A percentile compares a stretch with the other conserved stretches of the same genome.
Evolutionary conservation across 1,140 invertebrate genomes (phyloP).

Genomic region (Stratiolaelaps scimitus): DNA sequence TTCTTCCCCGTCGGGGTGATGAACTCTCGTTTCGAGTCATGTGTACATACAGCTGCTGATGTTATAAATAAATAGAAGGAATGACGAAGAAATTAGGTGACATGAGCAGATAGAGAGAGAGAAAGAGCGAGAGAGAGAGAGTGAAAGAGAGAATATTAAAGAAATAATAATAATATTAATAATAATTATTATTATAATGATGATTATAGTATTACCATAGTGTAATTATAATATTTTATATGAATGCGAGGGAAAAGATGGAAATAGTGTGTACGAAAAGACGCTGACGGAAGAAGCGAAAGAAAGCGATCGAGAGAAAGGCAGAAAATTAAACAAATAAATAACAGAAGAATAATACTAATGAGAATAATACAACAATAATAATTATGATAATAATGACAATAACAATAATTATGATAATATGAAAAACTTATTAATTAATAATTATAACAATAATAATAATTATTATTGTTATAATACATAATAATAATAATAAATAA

Average conservation of each 20-base stretch:
- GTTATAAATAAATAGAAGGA: too few relatives aligned
- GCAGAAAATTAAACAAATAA: neutral
- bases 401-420: constrained; percentile 6
- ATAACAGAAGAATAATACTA: constrained; percentile 3
- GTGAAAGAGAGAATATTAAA: too few relatives aligned
- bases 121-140: too few relatives aligned
- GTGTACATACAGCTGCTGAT: too few relatives aligned
- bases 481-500: neutral
- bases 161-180: neutral
- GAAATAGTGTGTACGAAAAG: neutral
- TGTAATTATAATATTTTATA: constrained; percentile 21
- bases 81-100: too few relatives aligned
- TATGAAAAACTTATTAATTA: too few relatives aligned
- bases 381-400: neutral
- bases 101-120: too few relatives aligned
- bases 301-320: too few relatives aligned
- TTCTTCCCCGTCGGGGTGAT: too few relatives aligned
- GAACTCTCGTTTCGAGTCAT: too few relatives aligned
- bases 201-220: neutral
- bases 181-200: neutral
- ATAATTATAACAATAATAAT: constrained; percentile 3
- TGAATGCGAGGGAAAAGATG: neutral
- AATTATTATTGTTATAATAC: neutral
- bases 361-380: constrained; percentile 19
- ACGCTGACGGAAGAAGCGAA: neutral